phyloP scores from a whole-genome alignment of 2,888 invertebrate species.

The Diloba caeruleocephala region DNA sequence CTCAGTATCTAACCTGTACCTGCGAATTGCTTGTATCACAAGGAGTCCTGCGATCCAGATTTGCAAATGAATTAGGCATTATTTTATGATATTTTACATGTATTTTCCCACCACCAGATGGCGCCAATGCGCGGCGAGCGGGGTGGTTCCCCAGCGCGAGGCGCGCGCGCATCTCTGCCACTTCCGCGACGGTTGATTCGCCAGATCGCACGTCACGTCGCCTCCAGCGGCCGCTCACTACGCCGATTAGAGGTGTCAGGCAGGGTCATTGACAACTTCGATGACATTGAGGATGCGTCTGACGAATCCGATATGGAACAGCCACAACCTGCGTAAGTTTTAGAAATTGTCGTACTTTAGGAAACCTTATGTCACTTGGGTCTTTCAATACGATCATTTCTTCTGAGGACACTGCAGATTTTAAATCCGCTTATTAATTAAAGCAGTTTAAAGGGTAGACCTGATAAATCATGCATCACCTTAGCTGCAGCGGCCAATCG shows the following conservation, averaged over 20 bases:
- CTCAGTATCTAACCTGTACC: no score
- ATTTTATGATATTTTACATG: not conserved
- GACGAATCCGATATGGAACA: slow-evolving; percentile 84
- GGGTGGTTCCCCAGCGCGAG: slow-evolving; percentile 83
- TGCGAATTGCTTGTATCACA: no score
- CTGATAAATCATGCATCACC: no score
- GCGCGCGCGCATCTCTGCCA: slow-evolving; percentile 86
- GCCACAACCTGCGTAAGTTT: slow-evolving; percentile 81
- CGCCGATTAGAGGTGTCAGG: slow-evolving; percentile 86
- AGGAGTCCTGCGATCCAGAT: no score
- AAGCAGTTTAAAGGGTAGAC: no score
- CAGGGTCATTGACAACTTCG: slow-evolving; percentile 86
- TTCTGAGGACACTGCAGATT: no score
- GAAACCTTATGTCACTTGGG: no score
- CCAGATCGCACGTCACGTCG: slow-evolving; percentile 86
- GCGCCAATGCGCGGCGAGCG: slow-evolving; percentile 88
- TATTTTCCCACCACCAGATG: slow-evolving; percentile 67
- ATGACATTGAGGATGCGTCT: slow-evolving; percentile 81
- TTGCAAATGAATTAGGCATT: not conserved
- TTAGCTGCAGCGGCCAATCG: no score
- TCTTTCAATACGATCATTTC: no score
- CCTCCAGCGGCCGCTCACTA: slow-evolving; percentile 85
- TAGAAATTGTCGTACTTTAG: not conserved
- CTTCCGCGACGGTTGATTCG: slow-evolving; percentile 83
- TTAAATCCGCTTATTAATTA: no score